Evolutionary conservation across 2,113 vertebrate species (phyloP).

Genomic region (Elgaria multicarinata): DNA sequence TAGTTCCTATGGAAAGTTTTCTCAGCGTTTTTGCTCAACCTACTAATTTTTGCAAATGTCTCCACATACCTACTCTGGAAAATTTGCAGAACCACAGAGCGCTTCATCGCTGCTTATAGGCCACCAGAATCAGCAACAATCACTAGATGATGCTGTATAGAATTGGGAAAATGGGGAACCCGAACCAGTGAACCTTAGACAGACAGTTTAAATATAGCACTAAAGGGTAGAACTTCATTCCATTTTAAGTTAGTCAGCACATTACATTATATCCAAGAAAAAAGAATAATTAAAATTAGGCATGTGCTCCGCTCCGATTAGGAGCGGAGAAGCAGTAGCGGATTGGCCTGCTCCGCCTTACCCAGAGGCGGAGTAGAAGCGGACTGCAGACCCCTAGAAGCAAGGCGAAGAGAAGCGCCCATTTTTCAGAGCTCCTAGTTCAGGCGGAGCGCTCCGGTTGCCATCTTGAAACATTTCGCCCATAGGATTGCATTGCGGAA

Average conservation of each 20-base stretch:
- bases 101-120: not conserved
- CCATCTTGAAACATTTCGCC: no score
- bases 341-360: no score
- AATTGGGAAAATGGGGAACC: conserved; percentile 2
- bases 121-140: not conserved
- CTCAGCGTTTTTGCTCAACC: not conserved
- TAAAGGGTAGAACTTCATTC: not conserved
- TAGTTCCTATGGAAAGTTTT: not conserved
- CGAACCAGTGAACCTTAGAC: not conserved
- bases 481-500: no score
- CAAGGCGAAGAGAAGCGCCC: no score
- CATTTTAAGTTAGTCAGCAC: not conserved
- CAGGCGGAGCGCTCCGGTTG: no score
- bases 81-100: not conserved
- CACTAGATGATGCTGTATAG: not conserved
- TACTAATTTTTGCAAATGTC: not conserved
- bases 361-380: no score
- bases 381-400: no score
- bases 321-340: no score
- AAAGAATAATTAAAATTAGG: no score
- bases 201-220: not conserved
- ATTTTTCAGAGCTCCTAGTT: no score
- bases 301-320: no score
- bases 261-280: not conserved
- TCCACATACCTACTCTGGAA: not conserved